Evolutionary conservation across 1,140 invertebrate species (phyloP), one percentile per base, ranked within the genome.

Genomic region (Zaprionus taronus): DNA sequence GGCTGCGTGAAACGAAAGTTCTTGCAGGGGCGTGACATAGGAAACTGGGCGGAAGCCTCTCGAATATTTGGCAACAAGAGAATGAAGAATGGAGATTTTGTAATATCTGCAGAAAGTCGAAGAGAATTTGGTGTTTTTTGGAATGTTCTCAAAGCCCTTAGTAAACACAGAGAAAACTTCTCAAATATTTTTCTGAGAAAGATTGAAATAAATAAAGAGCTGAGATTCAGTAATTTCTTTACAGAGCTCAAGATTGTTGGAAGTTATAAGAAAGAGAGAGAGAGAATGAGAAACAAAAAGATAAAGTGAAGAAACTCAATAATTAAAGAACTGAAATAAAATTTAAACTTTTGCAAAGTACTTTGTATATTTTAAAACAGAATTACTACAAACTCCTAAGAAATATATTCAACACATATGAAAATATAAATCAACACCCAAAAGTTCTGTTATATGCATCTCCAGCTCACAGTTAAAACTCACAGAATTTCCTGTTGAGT

Each of bases 1-100:
- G 78, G 47, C 47, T 66, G 61, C 69, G 65, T 76, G 72, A 71
- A 22, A 24, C 1, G 36, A 28, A 62, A 55, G 12, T 36, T 55
- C 9, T n/a, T 49, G 53, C 56, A 9, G 7, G 9, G 17, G 47
- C 47, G 17, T 80, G 58, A 63, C 65, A 63, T 36, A 64, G 69
- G 24, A 80, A 68, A 73, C 70, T 17, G 9, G 3, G 47, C n/a
- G 17, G 4, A 15, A 11, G 44, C 17, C 7, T 22, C 12, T 22
- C 15, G n/a, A 55, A 28, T 26, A 31, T 55, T 55, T 51, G 5
- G 1, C 41, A 9, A 17, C 47, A 51, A 24, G 41, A 47, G 41
- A 17, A 2, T 24, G 20, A 17, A 51, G n/a, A 20, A 20, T 14
- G 4, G 20, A 51, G 20, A 51, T 24, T 51, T 24, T n/a, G 49